Evolutionary conservation across 2,113 vertebrate genomes (phyloP), one percentile per base, ranked within the genome.

Genomic region (Oncorhynchus keta): DNA sequence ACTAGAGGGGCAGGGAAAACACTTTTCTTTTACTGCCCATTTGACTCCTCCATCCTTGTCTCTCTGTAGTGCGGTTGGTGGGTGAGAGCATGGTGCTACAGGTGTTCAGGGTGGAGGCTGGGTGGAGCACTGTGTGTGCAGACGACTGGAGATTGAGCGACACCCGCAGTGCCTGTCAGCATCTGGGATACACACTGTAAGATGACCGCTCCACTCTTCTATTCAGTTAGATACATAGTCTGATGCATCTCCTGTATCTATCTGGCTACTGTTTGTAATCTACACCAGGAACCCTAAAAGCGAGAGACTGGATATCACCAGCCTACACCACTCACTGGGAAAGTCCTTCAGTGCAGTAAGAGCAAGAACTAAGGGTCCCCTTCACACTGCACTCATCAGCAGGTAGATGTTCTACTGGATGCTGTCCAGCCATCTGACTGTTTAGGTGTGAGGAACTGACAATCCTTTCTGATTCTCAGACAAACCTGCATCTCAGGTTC

Each of bases 131-230:
- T 0, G 55, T 84, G 95, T 77, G 90, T 3, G 39, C 89, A 0
- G 91, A 95, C 64, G 81, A 83, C 84, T 96, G 95, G 88, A 81
- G 81, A 71, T 12, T 45, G 39, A 45, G 4, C 0, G 84, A 93
- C 84, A 94, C 95, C 0, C 89, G 39, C 39, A 85, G 65, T 2
- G 90, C 91, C 71, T 96, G 95, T 0, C 74, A 84, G 39, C 88
- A 95, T 62, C 93, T 95, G 90, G 95, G 95, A 73, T 95, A 93
- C 62, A 32, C 79, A 69, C 94, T 91, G 95, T 95, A 55, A 80
- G 82, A 11, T 28, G 13, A 45, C 8, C 3, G 0, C 39, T 39
- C n/a, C 5, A 28, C 12, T 20, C 26, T 51, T n/a, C 13, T 28
- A 45, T 8, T 13, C 24, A 45, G 39, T 55, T 0, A 16, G 16